These are phyloP conservation scores for Elymnias hypermnestra DNA, from an alignment of 1,140 invertebrate species.

Conservation along the genomic window DNA sequence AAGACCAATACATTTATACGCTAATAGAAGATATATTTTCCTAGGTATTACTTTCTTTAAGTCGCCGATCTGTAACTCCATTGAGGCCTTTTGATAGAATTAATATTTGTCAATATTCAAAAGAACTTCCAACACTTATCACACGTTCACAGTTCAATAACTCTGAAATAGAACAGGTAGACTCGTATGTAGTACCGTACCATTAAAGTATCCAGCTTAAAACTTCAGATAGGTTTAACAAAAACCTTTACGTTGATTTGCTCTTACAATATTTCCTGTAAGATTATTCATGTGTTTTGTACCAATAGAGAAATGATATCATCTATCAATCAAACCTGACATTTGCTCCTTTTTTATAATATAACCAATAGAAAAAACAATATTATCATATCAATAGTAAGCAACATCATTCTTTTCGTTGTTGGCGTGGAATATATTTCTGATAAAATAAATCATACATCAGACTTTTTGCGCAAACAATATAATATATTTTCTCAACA, in stretches of 20 bases:
- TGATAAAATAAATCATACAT: slow-evolving; percentile 4
- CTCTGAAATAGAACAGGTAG: slow-evolving; percentile 8
- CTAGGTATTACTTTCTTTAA: too few relatives aligned
- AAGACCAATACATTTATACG: too few relatives aligned
- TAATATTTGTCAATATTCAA: slow-evolving; percentile 4
- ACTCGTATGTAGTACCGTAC: too few relatives aligned
- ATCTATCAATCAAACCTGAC: too few relatives aligned
- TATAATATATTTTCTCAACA: slow-evolving; percentile 2
- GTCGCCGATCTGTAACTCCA: neutral
- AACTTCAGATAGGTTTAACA: too few relatives aligned
- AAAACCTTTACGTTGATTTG: too few relatives aligned
- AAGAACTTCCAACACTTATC: slow-evolving; percentile 9
- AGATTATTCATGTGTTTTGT: too few relatives aligned
- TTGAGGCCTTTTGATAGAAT: slow-evolving; percentile 2
- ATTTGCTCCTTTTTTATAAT: too few relatives aligned
- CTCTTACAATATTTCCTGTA: too few relatives aligned
- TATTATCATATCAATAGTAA: slow-evolving; percentile 1
- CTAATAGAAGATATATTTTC: too few relatives aligned
- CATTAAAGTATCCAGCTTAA: too few relatives aligned
- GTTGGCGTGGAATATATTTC: neutral
- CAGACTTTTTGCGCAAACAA: slow-evolving; percentile 1
- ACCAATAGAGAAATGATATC: too few relatives aligned
- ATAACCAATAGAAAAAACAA: neutral
- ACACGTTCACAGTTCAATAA: slow-evolving; percentile 11
- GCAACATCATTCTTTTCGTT: slow-evolving; percentile 1